Percentiles rank a stretch among this genome's conserved stretches.
Evolutionary conservation across 53 echinoderm and acorn worm species (phyloP).

Genomic region (Stichopus horrens): DNA sequence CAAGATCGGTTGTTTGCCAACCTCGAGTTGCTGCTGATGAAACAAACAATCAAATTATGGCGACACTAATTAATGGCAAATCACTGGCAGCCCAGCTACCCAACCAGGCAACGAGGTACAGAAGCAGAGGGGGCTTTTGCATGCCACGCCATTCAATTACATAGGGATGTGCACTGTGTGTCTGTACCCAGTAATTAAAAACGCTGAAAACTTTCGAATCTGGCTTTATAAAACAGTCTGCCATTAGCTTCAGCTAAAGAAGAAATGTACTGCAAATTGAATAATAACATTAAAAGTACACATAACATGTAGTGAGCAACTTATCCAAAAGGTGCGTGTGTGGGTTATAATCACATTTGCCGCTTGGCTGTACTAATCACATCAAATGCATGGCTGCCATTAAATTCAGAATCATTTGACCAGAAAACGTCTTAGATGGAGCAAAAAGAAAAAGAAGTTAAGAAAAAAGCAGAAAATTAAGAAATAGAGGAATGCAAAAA

Average conservation of each 20-base stretch:
- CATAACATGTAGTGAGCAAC: constrained; percentile 50
- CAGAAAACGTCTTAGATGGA: constrained; percentile 49
- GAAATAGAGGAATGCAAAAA: constrained; percentile 18
- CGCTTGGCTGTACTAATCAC: constrained; percentile 53
- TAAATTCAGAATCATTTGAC: constrained; percentile 45
- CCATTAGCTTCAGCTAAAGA: constrained; percentile 45
- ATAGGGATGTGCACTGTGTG: constrained; percentile 41
- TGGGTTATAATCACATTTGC: constrained; percentile 53
- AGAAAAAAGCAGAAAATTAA: constrained; percentile 44
- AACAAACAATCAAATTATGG: constrained; percentile 51
- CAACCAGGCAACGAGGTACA: constrained; percentile 32
- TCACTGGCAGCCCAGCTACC: constrained; percentile 37
- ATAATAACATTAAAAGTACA: constrained; percentile 58
- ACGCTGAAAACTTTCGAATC: constrained; percentile 9
- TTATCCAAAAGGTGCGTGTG: constrained; percentile 36
- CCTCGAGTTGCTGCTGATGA: constrained; percentile 39
- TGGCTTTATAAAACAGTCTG: constrained; percentile 46
- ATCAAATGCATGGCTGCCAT: constrained; percentile 47
- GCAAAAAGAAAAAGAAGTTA: constrained; percentile 50
- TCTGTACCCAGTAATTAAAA: constrained; percentile 46
- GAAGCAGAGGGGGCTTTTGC: constrained; percentile 2
- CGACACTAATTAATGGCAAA: constrained; percentile 53
- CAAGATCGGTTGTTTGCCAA: constrained; percentile 45
- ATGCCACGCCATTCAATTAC: constrained; percentile 42
- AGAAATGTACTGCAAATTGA: constrained; percentile 52